Percentiles rank a stretch among this genome's conserved stretches.
Conservation (phyloP, 2,113 vertebrate species). For the Egretta garzetta region DNA sequence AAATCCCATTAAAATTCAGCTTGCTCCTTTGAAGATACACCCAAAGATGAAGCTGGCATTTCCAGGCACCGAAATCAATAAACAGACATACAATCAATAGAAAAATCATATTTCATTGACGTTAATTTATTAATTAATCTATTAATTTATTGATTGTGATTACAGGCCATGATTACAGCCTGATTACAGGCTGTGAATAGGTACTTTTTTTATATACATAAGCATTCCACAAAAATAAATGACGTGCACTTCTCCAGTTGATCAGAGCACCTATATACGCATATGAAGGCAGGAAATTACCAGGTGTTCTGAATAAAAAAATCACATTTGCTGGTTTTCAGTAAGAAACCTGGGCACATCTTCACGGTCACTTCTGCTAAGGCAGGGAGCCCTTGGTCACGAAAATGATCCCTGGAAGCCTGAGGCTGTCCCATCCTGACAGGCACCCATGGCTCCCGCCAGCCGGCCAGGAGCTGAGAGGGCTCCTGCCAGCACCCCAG, state of each 20-base stretch:
- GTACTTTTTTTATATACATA: background rate
- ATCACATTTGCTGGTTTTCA: background rate
- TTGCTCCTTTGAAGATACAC: conserved; percentile 24
- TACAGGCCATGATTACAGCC: conserved; percentile 22
- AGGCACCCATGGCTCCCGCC: background rate
- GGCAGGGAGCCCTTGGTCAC: background rate
- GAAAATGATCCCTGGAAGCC: background rate
- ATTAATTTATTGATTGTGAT: conserved; percentile 57
- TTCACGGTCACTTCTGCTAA: background rate
- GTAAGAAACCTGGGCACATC: background rate
- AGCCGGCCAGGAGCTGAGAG: background rate
- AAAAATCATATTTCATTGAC: background rate
- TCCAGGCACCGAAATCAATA: conserved; percentile 21
- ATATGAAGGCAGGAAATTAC: background rate
- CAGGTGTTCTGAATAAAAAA: background rate
- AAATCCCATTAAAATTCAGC: conserved; percentile 23
- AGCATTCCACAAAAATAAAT: background rate
- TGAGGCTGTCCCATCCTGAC: background rate
- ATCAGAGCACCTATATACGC: background rate
- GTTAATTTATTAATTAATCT: conserved; percentile 26
- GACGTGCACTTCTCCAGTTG: background rate
- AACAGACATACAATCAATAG: background rate
- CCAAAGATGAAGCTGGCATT: background rate
- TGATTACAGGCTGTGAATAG: conserved; percentile 41
- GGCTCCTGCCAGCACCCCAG: background rate